These are phyloP conservation scores for Macrosteles quadrilineatus DNA, from an alignment of 1,140 invertebrate genomes.

Conservation along the genomic window DNA sequence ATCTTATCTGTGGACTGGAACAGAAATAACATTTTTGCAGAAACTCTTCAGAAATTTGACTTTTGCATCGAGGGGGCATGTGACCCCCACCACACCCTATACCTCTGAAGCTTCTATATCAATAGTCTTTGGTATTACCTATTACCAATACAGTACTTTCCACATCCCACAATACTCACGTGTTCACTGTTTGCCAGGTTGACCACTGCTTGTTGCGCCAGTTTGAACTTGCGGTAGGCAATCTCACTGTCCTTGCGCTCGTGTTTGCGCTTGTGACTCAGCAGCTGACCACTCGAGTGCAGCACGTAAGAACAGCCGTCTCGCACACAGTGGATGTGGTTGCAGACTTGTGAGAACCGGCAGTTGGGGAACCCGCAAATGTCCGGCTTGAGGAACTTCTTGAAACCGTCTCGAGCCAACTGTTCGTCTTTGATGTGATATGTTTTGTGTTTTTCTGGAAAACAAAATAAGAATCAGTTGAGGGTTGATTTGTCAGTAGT, in stretches of 20 bases:
- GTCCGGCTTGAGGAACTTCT: conserved; percentile 98
- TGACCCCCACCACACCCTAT: too few relatives aligned
- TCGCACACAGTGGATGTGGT: conserved; percentile 98
- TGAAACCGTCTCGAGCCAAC: conserved; percentile 93
- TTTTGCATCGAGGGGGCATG: too few relatives aligned
- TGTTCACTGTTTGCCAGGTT: conserved; percentile 43
- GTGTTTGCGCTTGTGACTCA: conserved; percentile 97
- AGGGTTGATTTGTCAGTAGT: too few relatives aligned
- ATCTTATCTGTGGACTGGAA: too few relatives aligned
- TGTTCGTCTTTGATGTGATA: conserved; percentile 98
- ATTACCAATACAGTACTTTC: too few relatives aligned
- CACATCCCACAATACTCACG: too few relatives aligned
- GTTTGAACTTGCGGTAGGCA: conserved; percentile 77
- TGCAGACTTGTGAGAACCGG: conserved; percentile 90
- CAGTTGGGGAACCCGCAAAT: conserved; percentile 88
- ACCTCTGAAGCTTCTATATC: too few relatives aligned
- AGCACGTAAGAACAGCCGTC: conserved; percentile 94
- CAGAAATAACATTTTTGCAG: too few relatives aligned
- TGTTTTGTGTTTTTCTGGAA: conserved; percentile 96
- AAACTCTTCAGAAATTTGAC: too few relatives aligned
- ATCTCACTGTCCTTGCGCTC: conserved; percentile 88
- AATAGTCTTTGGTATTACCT: too few relatives aligned
- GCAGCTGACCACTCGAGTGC: conserved; percentile 95
- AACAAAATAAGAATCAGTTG: conserved; percentile 30
- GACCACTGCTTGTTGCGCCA: conserved; percentile 55